Conservation (phyloP, 2,113 vertebrate genomes). For the Plecotus auritus region DNA sequence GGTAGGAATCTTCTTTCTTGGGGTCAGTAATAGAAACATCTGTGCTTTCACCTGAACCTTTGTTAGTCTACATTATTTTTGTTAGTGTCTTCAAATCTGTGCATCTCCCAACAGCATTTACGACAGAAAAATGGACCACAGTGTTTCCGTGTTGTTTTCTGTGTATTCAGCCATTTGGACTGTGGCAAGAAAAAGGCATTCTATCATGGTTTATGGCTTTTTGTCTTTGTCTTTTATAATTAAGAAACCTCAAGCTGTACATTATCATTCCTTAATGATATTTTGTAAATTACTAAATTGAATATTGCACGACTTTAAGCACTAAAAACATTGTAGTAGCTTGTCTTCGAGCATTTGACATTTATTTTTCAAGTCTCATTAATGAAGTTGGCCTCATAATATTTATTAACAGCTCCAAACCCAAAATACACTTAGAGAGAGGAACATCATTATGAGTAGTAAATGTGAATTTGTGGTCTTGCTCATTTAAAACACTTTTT, state of each 20-base stretch:
- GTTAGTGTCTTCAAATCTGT: background rate
- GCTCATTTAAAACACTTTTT: background rate
- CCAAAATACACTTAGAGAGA: background rate
- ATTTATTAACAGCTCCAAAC: background rate
- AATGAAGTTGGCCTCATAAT: background rate
- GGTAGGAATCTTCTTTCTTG: background rate
- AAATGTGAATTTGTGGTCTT: background rate
- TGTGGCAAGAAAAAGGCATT: background rate
- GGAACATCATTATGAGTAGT: background rate
- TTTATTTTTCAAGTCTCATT: background rate
- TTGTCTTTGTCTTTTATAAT: constrained; percentile 11
- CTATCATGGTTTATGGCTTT: background rate
- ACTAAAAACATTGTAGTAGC: background rate
- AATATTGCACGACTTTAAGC: background rate
- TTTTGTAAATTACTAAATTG: background rate
- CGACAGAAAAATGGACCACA: background rate
- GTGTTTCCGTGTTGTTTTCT: background rate
- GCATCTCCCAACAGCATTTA: background rate
- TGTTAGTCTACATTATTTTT: background rate
- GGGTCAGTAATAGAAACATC: background rate
- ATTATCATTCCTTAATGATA: constrained; percentile 34
- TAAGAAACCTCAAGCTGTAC: background rate
- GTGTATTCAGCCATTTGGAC: background rate
- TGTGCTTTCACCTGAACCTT: background rate
- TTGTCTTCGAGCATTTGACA: background rate